Percentiles rank a stretch among this genome's conserved stretches.
phyloP scores from a whole-genome alignment of 2,888 invertebrate species.

The Holacanthella duospinosa region DNA sequence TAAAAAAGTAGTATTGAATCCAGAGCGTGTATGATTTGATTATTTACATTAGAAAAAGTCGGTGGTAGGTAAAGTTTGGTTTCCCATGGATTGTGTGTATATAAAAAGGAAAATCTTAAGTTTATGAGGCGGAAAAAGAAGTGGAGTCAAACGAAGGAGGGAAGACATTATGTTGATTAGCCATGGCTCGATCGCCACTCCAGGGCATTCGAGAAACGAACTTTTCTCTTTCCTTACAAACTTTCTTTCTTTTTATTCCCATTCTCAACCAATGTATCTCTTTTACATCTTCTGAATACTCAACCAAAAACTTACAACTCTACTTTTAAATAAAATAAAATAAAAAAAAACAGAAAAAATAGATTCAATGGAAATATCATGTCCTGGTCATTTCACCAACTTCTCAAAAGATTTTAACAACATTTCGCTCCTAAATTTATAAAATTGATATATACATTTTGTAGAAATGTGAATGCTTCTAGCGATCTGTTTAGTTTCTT shows the following conservation, averaged over 20 bases:
- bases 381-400: neutral
- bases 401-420: too few species aligned
- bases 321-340: neutral
- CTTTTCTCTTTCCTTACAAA: neutral
- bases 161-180: slow-evolving; percentile 28
- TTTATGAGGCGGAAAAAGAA: slow-evolving; percentile 24
- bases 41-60: too few species aligned
- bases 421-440: too few species aligned
- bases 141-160: slow-evolving; percentile 15
- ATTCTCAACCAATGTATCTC: neutral
- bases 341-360: too few species aligned
- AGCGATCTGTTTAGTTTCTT: too few species aligned
- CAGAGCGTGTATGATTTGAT: too few species aligned
- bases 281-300: neutral
- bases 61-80: too few species aligned
- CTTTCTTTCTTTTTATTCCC: neutral
- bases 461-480: too few species aligned
- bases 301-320: neutral
- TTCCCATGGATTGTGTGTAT: too few species aligned
- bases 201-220: neutral
- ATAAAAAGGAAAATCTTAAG: slow-evolving; percentile 16
- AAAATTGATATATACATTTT: too few species aligned
- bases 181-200: slow-evolving; percentile 9
- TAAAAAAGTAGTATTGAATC: too few species aligned
- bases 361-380: neutral